These are phyloP conservation scores for Drosophila dunni DNA, from an alignment of 1,140 invertebrate species.

Conservation along the genomic window DNA sequence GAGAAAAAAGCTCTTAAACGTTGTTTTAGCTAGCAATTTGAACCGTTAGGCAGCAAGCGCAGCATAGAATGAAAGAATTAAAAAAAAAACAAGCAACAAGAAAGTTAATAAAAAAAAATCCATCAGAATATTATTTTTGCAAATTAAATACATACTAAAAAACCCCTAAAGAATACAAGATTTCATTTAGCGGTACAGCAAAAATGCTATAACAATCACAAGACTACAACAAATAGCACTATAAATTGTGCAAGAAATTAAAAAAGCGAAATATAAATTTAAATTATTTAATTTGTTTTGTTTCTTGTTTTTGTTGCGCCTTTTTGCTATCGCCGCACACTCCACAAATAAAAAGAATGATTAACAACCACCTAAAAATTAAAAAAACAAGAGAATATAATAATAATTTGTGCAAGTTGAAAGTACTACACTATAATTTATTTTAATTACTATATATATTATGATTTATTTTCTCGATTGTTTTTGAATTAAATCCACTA, in stretches of 20 bases:
- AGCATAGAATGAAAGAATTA: conserved; percentile 57
- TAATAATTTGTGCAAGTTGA: conserved; percentile 82
- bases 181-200: conserved; percentile 7
- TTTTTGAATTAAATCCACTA: conserved; percentile 66
- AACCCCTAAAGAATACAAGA: conserved; percentile 27
- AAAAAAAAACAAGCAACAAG: conserved; percentile 77
- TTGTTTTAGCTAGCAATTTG: conserved; percentile 42
- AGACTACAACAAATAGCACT: too few relatives aligned
- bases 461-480: conserved; percentile 48
- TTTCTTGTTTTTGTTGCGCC: conserved; percentile 40
- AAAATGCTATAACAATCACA: conserved; percentile 21
- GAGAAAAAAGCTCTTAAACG: conserved; percentile 80
- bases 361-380: conserved; percentile 57
- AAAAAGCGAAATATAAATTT: neutral
- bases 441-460: conserved; percentile 50
- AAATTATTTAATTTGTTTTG: conserved; percentile 9
- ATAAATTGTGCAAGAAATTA: too few relatives aligned
- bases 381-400: neutral
- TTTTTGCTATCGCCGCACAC: conserved; percentile 23
- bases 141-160: conserved; percentile 50
- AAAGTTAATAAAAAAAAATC: conserved; percentile 42
- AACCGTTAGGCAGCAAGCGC: conserved; percentile 42
- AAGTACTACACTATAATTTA: conserved; percentile 69
- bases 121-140: conserved; percentile 45
- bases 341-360: conserved; percentile 57